Percentiles rank a stretch among this genome's conserved stretches.
Conservation (phyloP, 35 echinoderm and acorn worm genomes). For the Lytechinus variegatus region DNA sequence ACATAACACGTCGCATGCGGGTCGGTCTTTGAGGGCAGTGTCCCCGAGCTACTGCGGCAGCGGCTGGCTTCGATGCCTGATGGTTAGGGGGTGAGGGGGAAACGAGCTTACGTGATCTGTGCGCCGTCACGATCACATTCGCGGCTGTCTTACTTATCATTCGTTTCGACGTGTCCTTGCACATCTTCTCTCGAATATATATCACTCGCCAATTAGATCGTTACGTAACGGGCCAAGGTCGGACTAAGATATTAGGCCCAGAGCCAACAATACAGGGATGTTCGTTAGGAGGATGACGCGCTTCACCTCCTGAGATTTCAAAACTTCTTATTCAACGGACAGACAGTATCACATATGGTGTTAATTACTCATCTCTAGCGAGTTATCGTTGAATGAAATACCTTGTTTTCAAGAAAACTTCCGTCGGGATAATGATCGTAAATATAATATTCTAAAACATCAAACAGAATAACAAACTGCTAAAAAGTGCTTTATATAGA, state of each 20-base stretch:
- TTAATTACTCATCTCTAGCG: too few relatives aligned
- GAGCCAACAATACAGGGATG: neutral
- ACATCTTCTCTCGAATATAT: neutral
- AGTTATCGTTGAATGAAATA: too few relatives aligned
- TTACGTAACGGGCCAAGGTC: conserved; percentile 49
- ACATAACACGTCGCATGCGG: neutral
- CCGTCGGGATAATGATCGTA: too few relatives aligned
- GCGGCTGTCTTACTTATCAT: neutral
- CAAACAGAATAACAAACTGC: too few relatives aligned
- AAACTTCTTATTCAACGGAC: neutral
- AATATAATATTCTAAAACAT: too few relatives aligned
- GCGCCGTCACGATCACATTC: neutral
- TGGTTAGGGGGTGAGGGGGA: neutral
- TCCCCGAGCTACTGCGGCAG: neutral
- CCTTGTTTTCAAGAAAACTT: too few relatives aligned
- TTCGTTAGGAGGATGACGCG: neutral
- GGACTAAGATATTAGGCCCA: neutral
- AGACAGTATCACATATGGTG: neutral
- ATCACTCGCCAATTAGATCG: conserved; percentile 29
- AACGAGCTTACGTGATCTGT: neutral
- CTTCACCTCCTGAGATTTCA: neutral
- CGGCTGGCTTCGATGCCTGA: neutral
- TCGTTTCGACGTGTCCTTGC: conserved; percentile 37
- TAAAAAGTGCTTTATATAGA: too few relatives aligned
- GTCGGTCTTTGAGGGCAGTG: neutral